Evolutionary conservation across 2,113 vertebrate genomes (phyloP).

Genomic region (Microcebus tavaratra): DNA sequence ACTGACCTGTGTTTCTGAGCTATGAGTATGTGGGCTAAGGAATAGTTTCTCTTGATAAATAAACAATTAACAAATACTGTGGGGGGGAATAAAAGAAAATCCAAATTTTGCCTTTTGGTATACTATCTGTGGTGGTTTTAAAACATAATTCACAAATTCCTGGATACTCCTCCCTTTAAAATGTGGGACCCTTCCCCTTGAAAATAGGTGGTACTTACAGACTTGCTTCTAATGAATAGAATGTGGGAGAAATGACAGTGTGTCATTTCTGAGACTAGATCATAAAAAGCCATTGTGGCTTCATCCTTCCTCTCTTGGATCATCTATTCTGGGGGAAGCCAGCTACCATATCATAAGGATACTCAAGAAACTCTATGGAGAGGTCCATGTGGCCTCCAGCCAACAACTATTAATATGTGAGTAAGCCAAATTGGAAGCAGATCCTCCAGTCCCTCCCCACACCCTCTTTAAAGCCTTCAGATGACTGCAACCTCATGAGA

Average conservation of each 20-base stretch:
- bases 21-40: no score
- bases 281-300: conserved; percentile 4
- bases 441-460: not conserved
- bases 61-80: no score
- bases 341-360: not conserved
- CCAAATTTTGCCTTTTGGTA: not conserved
- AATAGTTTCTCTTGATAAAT: no score
- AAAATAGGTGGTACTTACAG: not conserved
- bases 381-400: not conserved
- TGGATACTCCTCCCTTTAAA: conserved; percentile 20
- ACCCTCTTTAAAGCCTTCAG: not conserved
- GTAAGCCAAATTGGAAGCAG: not conserved
- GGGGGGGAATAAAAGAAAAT: not conserved
- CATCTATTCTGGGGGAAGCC: not conserved
- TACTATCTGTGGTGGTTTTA: not conserved
- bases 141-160: conserved; percentile 1
- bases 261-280: conserved; percentile 2
- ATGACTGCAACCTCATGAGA: not conserved
- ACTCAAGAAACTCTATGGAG: not conserved
- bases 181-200: not conserved
- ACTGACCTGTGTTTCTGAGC: no score
- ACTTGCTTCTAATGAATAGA: not conserved
- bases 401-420: not conserved
- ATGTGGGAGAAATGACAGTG: not conserved
- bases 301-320: conserved; percentile 27